Percentiles rank a stretch among this genome's conserved stretches.
Evolutionary conservation across 2,113 vertebrate species (phyloP).

Genomic region (Lethenteron camtschaticum): DNA sequence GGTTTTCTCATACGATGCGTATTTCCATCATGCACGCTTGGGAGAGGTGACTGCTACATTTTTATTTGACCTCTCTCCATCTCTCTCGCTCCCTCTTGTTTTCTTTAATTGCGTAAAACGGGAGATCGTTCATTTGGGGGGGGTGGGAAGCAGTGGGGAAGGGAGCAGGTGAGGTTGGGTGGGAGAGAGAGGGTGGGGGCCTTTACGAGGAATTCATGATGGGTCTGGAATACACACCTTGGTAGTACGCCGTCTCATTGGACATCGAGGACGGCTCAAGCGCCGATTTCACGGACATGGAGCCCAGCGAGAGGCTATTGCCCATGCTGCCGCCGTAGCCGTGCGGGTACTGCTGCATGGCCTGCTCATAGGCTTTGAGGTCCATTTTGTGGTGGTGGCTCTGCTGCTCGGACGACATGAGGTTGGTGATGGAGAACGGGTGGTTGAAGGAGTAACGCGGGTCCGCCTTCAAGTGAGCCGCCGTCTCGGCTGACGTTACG

Average conservation of each 20-base stretch:
- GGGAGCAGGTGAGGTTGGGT: background rate
- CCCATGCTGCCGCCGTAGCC: constrained; percentile 45
- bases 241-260: constrained; percentile 77
- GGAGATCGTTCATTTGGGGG: too few relatives aligned
- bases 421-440: constrained; percentile 96
- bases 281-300: constrained; percentile 41
- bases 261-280: constrained; percentile 55
- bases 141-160: background rate
- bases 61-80: too few relatives aligned
- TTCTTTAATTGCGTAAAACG: too few relatives aligned
- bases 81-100: too few relatives aligned
- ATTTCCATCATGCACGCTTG: too few relatives aligned
- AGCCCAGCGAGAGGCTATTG: constrained; percentile 34
- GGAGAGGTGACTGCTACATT: too few relatives aligned
- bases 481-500: constrained; percentile 28
- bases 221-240: constrained; percentile 89
- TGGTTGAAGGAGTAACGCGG: constrained; percentile 95
- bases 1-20: too few relatives aligned
- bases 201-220: constrained; percentile 87
- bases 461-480: constrained; percentile 75
- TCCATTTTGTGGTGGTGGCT: constrained; percentile 99
- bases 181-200: constrained; percentile 7
- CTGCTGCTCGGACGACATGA: constrained; percentile 92
- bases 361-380: constrained; percentile 90
- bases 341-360: constrained; percentile 54